Evolutionary conservation across 2,888 invertebrate genomes (phyloP), one percentile per base, ranked within the genome.

Genomic region (Stegana nigrithorax): DNA sequence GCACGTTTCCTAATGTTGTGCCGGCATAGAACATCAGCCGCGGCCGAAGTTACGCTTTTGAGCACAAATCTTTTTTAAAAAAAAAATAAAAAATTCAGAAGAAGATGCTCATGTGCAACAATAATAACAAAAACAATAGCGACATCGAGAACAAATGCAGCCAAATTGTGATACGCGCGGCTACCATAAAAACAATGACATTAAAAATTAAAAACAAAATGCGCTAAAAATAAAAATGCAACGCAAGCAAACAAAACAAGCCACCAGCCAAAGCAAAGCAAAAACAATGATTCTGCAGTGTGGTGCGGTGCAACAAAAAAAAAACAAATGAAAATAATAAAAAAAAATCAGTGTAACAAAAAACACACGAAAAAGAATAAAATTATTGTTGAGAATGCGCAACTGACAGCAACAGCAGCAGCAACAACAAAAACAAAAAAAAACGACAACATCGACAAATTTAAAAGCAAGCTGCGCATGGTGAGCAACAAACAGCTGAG

Each of bases 381-480:
- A 27, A 10, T 32, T 23, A 21, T 61, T 32, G 29, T 45, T 61
- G 56, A 45, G 36, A 56, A 56, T 32, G 36, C 55, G 56, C 36
- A 53, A 61, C 17, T 45, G 36, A 26, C 55, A 55, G 32, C 27
- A 17, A n/a, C 36, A 53, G 8, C 21, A 29, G 14, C 29, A 23
- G 21, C 27, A 27, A 8, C n/a, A 51, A 7, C 26, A 25, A 23
- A 50, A 25, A 14, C 29, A 51, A 51, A 21, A 36, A 7, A 27
- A 39, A 55, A 53, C 44, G 32, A 5, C 14, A 27, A 17, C 59
- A 45, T 2, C 45, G 14, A 42, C 12, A 57, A 23, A 7, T 2
- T 14, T 27, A 29, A 26, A 25, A 53, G 4, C 27, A 23, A 53
- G n/a, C n/a, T n/a, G n/a, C n/a, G n/a, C n/a, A n/a, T n/a, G n/a